Evolutionary conservation across 2,113 vertebrate species (phyloP), one percentile per base, ranked within the genome.

Genomic region (Natator depressus): DNA sequence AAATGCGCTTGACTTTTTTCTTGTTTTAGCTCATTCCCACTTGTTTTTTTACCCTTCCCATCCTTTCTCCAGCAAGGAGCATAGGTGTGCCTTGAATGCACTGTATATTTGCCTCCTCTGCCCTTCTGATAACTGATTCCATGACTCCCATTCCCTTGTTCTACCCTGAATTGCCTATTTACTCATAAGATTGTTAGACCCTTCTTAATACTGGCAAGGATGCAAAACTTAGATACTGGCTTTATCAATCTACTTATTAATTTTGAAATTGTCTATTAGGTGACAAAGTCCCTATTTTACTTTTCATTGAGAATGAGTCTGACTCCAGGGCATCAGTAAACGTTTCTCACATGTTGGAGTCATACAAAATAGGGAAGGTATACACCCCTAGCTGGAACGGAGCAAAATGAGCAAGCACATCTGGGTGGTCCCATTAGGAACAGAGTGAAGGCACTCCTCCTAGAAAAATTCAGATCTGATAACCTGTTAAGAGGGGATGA

Each of bases 121-220:
- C 88, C 76, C 53, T 85, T 91, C 55, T 78, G 19, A 35, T 86
- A 27, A 84, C 49, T 55, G 82, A 76, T 57, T 27, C 55, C 55
- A 57, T 57, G 55, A 57, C 9, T 27, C 24, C 25, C 10, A 57
- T 57, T 57, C 55, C 25, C 24, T 57, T 22, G 55, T 95, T 89
- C 51, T 62, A 93, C 88, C 27, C 75, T 88, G 50, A 91, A 75
- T 22, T 93, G 35, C 25, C 31, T n/a, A 91, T 62, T 29, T 89
- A 12, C 27, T 83, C 57, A 9, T 31, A 85, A 75, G 14, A 57
- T 46, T 72, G 14, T 57, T 76, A 88, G 90, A 84, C 1, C 20
- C 0, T 11, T 72, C 62, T 92, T 85, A 50, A 53, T 35, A 78
- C 47, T 3, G 16, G 17, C 4, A 14, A 53, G 12, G 5, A 85